Conservation (phyloP, 2,113 vertebrate species). For the Microcebus ravelobensis region DNA sequence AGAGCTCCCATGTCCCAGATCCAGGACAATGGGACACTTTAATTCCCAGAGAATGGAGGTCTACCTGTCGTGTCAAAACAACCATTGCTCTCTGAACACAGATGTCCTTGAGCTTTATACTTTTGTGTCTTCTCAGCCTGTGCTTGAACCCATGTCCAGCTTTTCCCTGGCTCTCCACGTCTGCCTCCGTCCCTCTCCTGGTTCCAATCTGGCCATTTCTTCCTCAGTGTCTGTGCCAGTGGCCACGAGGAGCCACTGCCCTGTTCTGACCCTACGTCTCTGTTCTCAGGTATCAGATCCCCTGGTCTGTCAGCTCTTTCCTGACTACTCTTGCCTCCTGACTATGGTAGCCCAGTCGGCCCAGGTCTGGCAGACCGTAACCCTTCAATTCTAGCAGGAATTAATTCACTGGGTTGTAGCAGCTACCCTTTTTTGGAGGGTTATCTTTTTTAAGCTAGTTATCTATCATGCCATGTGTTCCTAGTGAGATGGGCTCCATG, state of each 20-base stretch:
- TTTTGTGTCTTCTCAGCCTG: neutral
- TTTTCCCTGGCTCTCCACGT: neutral
- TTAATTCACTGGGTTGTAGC: neutral
- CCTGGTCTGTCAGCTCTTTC: neutral
- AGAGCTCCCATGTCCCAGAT: neutral
- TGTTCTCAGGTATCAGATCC: neutral
- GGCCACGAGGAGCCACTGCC: neutral
- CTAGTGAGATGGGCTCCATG: neutral
- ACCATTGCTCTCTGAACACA: neutral
- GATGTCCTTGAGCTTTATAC: neutral
- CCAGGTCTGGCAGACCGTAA: neutral
- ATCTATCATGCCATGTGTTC: neutral
- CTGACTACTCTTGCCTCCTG: neutral
- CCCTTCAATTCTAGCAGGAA: neutral
- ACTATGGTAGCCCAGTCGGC: neutral
- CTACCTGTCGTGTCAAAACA: neutral
- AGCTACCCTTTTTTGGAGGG: neutral
- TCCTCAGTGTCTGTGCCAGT: neutral
- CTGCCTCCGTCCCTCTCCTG: accelerated
- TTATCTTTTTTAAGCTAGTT: neutral
- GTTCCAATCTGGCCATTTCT: neutral
- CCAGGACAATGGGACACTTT: neutral
- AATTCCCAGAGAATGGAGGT: neutral
- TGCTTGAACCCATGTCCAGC: neutral
- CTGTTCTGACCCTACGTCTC: neutral